Base-by-base conservation (phyloP, 2,888 invertebrate species). In the Phortica okadai region DNA sequence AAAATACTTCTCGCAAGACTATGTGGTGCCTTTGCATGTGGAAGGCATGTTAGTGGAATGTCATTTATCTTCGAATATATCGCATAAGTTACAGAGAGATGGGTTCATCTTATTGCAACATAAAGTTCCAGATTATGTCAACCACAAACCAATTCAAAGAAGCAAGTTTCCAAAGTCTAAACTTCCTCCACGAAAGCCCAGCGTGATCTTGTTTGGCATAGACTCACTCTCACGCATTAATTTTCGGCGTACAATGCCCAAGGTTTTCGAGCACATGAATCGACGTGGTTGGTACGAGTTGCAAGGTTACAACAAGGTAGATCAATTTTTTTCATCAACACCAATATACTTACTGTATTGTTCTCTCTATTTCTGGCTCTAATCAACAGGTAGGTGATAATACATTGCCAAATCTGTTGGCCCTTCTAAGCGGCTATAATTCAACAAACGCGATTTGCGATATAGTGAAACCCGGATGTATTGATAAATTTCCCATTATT, bases 361-460 rank as follows among this genome's bases (percentile, higher is more conserved):
- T 97, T 97, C 4, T 33, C 33, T 33, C 4, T 33, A 50, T 50
- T 11, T 14, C 6, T 14, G 8, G 6, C 14, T 50, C 0, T 91
- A 96, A 77, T 92, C 77, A 62, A 41, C 88, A 96, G 93, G 93
- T 95, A 76, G 96, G 94, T 0, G 97, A 97, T 83, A 97, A 97
- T 84, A 97, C 97, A 0, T 96, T 95, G 86, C 96, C 97, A 0
- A 98, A 98, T 91, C 90, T 97, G 70, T 94, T 97, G 93, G 95
- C 96, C 0, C 92, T 95, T 59, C 92, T 96, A 4, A 94, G 95
- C 0, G 97, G 97, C 0, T 92, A 93, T 78, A 93, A 88, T 0
- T 83, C 92, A n/a, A 90, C 93, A 3, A 91, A 92, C 66, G 82
- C 89, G 1, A 86, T 92, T 54, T 93, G 93, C 79, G 88, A 92